A percentile compares a stretch with the other conserved stretches of the same genome.
Conservation (phyloP, 2,113 vertebrate genomes). For the Hemiprocne comata region DNA sequence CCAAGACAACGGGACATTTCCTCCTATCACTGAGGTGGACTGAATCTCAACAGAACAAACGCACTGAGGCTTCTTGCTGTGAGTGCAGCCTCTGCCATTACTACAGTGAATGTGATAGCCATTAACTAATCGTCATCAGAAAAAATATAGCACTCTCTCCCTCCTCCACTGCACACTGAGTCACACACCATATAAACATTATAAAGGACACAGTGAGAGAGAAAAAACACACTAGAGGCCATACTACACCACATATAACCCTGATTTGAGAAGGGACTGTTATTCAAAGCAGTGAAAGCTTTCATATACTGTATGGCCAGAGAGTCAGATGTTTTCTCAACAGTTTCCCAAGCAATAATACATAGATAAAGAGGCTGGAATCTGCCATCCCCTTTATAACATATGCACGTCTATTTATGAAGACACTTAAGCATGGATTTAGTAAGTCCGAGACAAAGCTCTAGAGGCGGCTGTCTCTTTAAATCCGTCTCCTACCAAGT, state of each 20-base stretch:
- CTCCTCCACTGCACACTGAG: neutral
- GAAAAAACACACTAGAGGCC: conserved; percentile 47
- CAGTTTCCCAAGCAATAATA: conserved; percentile 53
- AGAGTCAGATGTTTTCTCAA: conserved; percentile 15
- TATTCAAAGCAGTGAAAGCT: conserved; percentile 52
- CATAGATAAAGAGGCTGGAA: conserved; percentile 56
- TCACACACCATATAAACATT: conserved; percentile 5
- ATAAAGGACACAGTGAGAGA: conserved; percentile 16
- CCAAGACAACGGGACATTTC: neutral
- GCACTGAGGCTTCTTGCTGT: neutral
- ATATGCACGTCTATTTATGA: conserved; percentile 65
- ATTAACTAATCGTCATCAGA: conserved; percentile 47
- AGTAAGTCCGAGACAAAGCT: conserved; percentile 73
- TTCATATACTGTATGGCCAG: conserved; percentile 6
- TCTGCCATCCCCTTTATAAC: conserved; percentile 47
- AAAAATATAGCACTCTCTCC: neutral
- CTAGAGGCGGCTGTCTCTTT: conserved; percentile 79
- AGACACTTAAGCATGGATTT: conserved; percentile 72
- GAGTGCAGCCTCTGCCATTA: neutral
- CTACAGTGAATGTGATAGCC: neutral
- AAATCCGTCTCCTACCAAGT: conserved; percentile 79
- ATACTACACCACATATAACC: conserved; percentile 13
- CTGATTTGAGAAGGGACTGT: neutral
- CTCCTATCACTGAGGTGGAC: neutral
- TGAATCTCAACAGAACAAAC: neutral